Base-by-base conservation (phyloP, 64 coral and sea anemone species). In the Pocillopora verrucosa region DNA sequence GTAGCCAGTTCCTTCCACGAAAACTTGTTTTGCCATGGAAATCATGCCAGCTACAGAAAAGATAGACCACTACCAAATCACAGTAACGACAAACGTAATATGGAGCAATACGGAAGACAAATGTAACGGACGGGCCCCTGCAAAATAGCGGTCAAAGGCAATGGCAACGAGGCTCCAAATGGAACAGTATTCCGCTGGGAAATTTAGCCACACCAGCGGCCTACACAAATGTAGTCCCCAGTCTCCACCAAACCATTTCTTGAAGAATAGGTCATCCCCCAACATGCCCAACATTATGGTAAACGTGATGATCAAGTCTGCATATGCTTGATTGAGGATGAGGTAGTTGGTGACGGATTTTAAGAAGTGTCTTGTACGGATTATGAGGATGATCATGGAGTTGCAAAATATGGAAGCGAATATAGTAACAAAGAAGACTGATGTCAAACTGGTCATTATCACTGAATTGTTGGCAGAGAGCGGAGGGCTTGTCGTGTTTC, bases 81-180 rank as follows among this genome's bases (percentile, higher is more conserved):
- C 37, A 45, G 36, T 5, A 45, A 76, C 22, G 16, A 5, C 13
- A 4, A 17, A 45, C 10, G 38, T 76, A 15, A 22, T 76, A 45
- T 76, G 74, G 12, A 13, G 36, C 9, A 37, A 76, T 76, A 76
- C 20, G 2, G 34, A 13, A 15, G 74, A 76, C 37, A 45, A 2
- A 6, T 41, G 34, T 37, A 76, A 16, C 7, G 74, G 74, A 37
- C 36, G 74, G 4, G 36, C 30, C 0, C 38, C 74, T 51, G 74
- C 74, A 76, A 76, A 76, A 51, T 76, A 76, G 74, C 74, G 74
- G 19, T 76, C 74, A 41, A 76, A 14, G 1, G 74, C 74, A 45
- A 76, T 45, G 2, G 36, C 74, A 76, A 37, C 25, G 15, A 76
- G 74, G 36, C 74, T 76, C 74, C 74, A 76, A 9, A 76, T 76